Conservation (phyloP, 2,888 invertebrate genomes). For the Scaptomyza cyrtandrae region DNA sequence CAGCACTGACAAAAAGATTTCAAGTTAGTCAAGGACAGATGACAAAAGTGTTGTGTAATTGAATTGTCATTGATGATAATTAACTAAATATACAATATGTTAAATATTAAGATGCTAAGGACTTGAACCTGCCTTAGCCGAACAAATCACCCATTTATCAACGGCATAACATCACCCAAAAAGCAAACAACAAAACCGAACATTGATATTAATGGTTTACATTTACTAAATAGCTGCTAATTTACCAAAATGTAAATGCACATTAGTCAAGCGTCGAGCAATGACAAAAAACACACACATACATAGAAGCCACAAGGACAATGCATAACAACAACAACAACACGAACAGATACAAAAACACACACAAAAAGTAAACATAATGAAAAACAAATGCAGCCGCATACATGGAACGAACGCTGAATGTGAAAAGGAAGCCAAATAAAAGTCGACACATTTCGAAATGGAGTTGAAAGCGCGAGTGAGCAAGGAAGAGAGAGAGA, state of each 20-base stretch:
- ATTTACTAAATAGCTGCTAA: constrained; percentile 59
- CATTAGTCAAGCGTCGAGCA: constrained; percentile 69
- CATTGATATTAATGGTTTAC: constrained; percentile 46
- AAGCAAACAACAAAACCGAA: not conserved
- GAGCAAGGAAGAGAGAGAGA: constrained; percentile 1
- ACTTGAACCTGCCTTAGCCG: too few species aligned
- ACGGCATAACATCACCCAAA: not conserved
- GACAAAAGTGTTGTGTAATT: constrained; percentile 7
- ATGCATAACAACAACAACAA: constrained; percentile 36
- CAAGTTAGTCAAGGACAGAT: constrained; percentile 9
- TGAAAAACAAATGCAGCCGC: constrained; percentile 49
- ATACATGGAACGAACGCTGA: constrained; percentile 44
- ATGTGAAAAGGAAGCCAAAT: constrained; percentile 53
- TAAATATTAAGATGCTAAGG: not conserved
- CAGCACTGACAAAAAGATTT: not conserved
- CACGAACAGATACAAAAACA: constrained; percentile 11
- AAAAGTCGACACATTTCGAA: constrained; percentile 64
- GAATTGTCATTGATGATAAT: constrained; percentile 1
- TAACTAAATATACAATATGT: not conserved
- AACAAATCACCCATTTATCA: not conserved
- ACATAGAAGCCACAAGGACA: constrained; percentile 30
- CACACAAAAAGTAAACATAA: constrained; percentile 22
- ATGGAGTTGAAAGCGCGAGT: constrained; percentile 23
- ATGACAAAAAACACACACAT: constrained; percentile 1
- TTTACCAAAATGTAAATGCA: constrained; percentile 65